These are phyloP conservation scores for Porites divaricata DNA, from an alignment of 92 coral and sea anemone genomes.

Conservation along the genomic window DNA sequence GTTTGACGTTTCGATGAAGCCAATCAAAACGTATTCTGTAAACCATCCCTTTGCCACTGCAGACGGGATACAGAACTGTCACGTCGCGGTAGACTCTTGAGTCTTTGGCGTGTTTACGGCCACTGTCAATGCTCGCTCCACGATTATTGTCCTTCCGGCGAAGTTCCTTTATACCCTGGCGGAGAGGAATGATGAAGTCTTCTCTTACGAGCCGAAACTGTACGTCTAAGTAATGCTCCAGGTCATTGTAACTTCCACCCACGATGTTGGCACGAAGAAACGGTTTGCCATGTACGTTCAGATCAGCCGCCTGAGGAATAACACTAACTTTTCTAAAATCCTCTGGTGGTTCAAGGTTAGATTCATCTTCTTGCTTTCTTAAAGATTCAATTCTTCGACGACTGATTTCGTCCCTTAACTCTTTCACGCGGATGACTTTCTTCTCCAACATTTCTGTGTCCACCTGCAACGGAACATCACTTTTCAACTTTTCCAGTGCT, in stretches of 20 bases:
- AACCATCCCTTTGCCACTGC: slow-evolving; percentile 61
- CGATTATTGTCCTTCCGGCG: slow-evolving; percentile 19
- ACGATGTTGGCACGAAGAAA: slow-evolving; percentile 83
- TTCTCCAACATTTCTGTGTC: slow-evolving; percentile 35
- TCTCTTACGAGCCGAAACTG: slow-evolving; percentile 89
- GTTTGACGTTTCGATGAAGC: slow-evolving; percentile 40
- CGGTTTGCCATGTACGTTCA: slow-evolving; percentile 47
- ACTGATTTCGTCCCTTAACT: slow-evolving; percentile 37
- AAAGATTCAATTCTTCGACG: slow-evolving; percentile 8
- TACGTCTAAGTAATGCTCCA: slow-evolving; percentile 87
- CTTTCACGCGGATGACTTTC: slow-evolving; percentile 36
- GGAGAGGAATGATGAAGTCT: slow-evolving; percentile 75
- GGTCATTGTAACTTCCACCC: slow-evolving; percentile 57
- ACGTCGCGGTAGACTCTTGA: slow-evolving; percentile 63
- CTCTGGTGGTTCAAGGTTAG: slow-evolving; percentile 66
- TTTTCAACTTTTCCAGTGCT: slow-evolving; percentile 38
- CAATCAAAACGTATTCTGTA: slow-evolving; percentile 69
- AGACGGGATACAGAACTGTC: slow-evolving; percentile 67
- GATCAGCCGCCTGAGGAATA: slow-evolving; percentile 69
- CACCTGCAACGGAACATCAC: not conserved
- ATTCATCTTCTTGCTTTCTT: slow-evolving; percentile 19
- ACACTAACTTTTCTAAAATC: slow-evolving; percentile 69
- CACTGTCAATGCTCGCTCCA: not conserved
- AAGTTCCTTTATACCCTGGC: slow-evolving; percentile 66
- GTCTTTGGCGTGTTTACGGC: not conserved